phyloP scores from a whole-genome alignment of 2,888 invertebrate genomes.

The Euzophera pinguis region DNA sequence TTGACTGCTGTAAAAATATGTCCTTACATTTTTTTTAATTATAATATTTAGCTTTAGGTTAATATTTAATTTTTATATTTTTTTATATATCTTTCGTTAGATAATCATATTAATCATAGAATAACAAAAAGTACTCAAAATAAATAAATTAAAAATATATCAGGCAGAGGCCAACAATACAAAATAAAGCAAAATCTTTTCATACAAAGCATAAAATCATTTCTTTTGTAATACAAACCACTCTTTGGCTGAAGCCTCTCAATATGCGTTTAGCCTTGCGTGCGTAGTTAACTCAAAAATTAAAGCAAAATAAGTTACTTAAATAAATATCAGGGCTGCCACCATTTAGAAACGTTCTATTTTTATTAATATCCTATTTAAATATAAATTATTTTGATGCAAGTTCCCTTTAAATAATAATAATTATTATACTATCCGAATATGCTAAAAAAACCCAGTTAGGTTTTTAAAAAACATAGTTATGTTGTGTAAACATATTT shows the following conservation, averaged over 20 bases:
- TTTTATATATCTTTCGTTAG: too few species aligned
- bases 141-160: background rate
- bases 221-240: background rate
- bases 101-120: background rate
- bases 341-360: background rate
- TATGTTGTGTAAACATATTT: too few species aligned
- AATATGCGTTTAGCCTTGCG: slow-evolving; percentile 61
- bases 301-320: slow-evolving; percentile 29
- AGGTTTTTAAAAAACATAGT: too few species aligned
- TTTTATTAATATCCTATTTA: too few species aligned
- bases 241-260: slow-evolving; percentile 6
- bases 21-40: too few species aligned
- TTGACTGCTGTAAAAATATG: too few species aligned
- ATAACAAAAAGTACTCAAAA: background rate
- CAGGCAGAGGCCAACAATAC: background rate
- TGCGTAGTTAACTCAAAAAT: slow-evolving; percentile 53
- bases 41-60: too few species aligned
- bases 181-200: slow-evolving; percentile 18
- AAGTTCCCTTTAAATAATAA: too few species aligned
- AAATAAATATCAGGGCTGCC: slow-evolving; percentile 2
- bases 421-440: too few species aligned
- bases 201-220: slow-evolving; percentile 19
- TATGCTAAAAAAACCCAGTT: too few species aligned
- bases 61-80: too few species aligned
- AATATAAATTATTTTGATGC: too few species aligned